Percentiles rank a stretch among this genome's conserved stretches.
Evolutionary conservation across 2,113 vertebrate species (phyloP).

Genomic region (Hyaena hyaena): DNA sequence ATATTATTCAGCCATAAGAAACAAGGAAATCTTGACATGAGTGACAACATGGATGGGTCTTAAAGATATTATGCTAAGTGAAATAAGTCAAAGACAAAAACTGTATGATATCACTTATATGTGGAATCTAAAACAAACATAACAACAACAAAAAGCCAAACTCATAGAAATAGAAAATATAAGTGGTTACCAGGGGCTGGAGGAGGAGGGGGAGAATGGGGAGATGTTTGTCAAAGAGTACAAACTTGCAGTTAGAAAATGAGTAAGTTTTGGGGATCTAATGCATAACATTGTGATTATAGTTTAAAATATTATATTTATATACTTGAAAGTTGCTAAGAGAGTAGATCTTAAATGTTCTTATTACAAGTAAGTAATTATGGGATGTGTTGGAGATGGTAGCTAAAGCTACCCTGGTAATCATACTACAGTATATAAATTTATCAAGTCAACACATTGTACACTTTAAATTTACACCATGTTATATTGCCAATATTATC

Average conservation of each 20-base stretch:
- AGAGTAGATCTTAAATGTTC: slow-evolving; percentile 11
- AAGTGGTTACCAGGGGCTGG: background rate
- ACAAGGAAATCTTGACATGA: background rate
- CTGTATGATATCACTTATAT: background rate
- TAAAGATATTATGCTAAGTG: background rate
- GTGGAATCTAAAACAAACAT: background rate
- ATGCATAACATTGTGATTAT: background rate
- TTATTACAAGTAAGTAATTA: background rate
- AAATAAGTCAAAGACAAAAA: background rate
- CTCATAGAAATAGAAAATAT: background rate
- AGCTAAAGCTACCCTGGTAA: background rate
- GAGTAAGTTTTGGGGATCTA: background rate
- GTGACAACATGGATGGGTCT: background rate
- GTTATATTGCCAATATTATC: background rate
- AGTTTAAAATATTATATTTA: background rate
- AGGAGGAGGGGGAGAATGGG: background rate
- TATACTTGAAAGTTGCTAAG: background rate
- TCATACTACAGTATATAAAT: background rate
- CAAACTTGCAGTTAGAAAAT: background rate
- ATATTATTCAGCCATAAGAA: background rate
- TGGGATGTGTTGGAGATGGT: background rate
- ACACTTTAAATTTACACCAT: background rate
- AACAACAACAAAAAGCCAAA: background rate
- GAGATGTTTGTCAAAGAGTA: background rate
- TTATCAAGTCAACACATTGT: background rate